phyloP scores from a whole-genome alignment of 2,113 vertebrate genomes.

The Prunella fulvescens region DNA sequence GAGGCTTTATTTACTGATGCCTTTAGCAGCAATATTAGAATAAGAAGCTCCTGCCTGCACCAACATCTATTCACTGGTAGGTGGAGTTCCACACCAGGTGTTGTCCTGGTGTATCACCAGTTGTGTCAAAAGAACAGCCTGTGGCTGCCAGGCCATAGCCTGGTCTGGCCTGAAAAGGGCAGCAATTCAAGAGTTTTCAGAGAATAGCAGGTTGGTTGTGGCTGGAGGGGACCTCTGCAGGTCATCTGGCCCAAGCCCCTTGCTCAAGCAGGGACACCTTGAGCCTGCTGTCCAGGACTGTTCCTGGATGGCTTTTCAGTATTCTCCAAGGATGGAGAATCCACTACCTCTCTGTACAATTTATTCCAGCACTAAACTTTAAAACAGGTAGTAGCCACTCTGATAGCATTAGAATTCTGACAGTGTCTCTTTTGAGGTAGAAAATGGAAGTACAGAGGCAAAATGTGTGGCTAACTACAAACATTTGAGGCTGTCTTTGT shows the following conservation, averaged over 20 bases:
- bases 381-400: not conserved
- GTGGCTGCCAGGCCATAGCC: not conserved
- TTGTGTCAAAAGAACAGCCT: not conserved
- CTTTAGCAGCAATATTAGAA: not conserved
- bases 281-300: accelerated
- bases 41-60: not conserved
- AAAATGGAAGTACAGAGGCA: not conserved
- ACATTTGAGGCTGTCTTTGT: not conserved
- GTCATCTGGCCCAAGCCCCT: not conserved
- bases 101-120: not conserved
- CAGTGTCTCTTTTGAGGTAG: not conserved
- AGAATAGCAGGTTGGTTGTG: not conserved
- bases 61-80: not conserved
- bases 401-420: not conserved
- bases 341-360: not conserved
- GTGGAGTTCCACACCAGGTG: not conserved
- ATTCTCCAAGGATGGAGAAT: not conserved
- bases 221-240: not conserved
- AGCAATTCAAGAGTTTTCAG: not conserved
- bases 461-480: not conserved
- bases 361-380: not conserved
- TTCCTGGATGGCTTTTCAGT: not conserved
- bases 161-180: not conserved
- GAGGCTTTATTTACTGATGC: not conserved
- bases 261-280: not conserved